A percentile compares a stretch with the other conserved stretches of the same genome.
Evolutionary conservation across 2,888 invertebrate genomes (phyloP).

Genomic region (Nomada hirtipes): DNA sequence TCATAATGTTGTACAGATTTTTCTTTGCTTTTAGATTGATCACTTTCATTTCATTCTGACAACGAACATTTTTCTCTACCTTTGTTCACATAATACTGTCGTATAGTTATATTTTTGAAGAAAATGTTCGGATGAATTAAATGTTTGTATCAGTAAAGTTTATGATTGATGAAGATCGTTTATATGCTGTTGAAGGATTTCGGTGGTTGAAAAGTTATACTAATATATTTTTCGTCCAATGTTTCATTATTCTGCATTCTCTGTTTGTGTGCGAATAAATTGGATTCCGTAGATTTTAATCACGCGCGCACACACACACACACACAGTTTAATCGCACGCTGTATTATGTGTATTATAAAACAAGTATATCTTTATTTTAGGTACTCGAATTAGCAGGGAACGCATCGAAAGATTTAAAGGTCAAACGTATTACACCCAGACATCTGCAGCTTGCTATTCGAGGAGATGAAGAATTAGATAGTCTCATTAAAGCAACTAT

Average conservation of each 20-base stretch:
- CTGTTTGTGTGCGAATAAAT: background rate
- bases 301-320: too few species aligned
- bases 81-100: background rate
- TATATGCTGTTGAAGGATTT: background rate
- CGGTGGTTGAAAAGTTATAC: background rate
- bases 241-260: background rate
- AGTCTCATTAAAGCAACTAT: slow-evolving; percentile 99
- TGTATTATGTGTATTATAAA: background rate
- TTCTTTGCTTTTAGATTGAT: background rate
- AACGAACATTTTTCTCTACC: background rate
- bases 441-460: slow-evolving; percentile 99
- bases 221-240: background rate
- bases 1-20: slow-evolving; percentile 6
- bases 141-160: background rate
- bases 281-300: background rate
- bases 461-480: slow-evolving; percentile 99
- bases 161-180: background rate
- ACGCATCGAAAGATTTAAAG: slow-evolving; percentile 99
- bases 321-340: background rate
- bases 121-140: background rate
- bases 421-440: slow-evolving; percentile 99
- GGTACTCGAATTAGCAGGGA: slow-evolving; percentile 99
- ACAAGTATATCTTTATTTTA: slow-evolving; percentile 81
- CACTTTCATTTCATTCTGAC: slow-evolving; percentile 4
- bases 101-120: background rate